Evolutionary conservation across 2,113 vertebrate species (phyloP).

Genomic region (Antigone vipio): DNA sequence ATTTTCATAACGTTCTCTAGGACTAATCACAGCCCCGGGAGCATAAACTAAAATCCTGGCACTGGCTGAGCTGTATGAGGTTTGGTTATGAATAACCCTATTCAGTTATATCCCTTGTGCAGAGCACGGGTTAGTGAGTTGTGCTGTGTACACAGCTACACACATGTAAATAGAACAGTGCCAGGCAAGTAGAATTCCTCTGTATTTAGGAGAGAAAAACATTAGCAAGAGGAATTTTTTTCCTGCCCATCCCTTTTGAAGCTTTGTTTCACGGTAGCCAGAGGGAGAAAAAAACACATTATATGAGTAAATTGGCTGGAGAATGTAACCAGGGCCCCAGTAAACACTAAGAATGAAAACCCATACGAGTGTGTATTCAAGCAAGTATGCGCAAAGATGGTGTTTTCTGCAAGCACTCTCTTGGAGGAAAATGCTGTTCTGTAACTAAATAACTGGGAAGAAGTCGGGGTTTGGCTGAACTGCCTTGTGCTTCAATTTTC

Average conservation of each 20-base stretch:
- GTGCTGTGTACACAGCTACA: not conserved
- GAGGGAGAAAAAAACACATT: constrained; percentile 44
- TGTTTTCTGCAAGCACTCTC: not conserved
- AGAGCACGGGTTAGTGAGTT: not conserved
- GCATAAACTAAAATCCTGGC: constrained; percentile 10
- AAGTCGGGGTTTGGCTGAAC: not conserved
- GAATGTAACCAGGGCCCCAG: constrained; percentile 53
- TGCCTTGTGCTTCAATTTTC: not conserved
- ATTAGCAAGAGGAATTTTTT: not conserved
- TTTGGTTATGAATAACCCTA: constrained; percentile 45
- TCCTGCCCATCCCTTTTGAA: not conserved
- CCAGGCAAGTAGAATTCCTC: constrained; percentile 17
- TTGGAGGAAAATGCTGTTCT: constrained; percentile 2
- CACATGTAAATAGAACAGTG: not conserved
- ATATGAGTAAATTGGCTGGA: constrained; percentile 63
- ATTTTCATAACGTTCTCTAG: constrained; percentile 21
- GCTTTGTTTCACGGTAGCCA: constrained; percentile 38
- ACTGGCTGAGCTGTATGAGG: not conserved
- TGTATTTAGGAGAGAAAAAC: constrained; percentile 18
- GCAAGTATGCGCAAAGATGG: constrained; percentile 24
- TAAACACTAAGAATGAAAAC: constrained; percentile 55
- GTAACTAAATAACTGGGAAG: not conserved
- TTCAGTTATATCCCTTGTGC: constrained; percentile 19
- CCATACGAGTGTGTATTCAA: constrained; percentile 29
- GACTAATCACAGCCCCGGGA: constrained; percentile 6